Conservation (phyloP, 1,140 invertebrate species). For the Phenacoccus solenopsis region DNA sequence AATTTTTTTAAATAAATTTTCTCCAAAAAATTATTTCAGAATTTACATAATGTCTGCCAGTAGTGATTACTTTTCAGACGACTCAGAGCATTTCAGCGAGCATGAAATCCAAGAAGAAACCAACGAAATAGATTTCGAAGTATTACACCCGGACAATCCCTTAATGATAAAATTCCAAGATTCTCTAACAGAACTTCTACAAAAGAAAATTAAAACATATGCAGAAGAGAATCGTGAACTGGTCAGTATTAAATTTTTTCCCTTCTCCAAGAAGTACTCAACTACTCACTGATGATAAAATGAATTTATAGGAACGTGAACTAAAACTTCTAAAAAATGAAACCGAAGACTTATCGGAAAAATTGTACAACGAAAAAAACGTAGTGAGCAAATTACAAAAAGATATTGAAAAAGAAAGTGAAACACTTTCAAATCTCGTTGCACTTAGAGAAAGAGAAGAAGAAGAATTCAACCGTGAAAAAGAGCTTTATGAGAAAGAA, state of each 20-base stretch:
- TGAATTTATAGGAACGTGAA: not conserved
- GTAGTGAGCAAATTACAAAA: not conserved
- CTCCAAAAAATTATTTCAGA: not conserved
- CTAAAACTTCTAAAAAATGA: not conserved
- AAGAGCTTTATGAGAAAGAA: not conserved
- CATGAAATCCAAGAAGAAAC: not conserved
- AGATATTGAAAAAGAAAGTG: not conserved
- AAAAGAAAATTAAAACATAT: not conserved
- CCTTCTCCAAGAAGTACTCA: not conserved
- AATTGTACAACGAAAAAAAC: not conserved
- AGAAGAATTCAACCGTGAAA: not conserved
- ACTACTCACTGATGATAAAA: too few relatives aligned
- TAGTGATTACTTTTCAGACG: not conserved
- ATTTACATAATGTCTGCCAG: not conserved
- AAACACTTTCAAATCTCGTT: not conserved
- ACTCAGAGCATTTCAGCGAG: not conserved
- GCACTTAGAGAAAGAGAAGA: not conserved
- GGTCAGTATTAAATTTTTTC: too few relatives aligned
- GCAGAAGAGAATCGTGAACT: not conserved
- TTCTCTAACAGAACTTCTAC: not conserved
- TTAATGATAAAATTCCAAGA: not conserved
- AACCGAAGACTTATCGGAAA: not conserved
- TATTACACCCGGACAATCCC: not conserved
- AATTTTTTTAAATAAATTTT: not conserved
- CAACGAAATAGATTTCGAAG: not conserved